phyloP scores from a whole-genome alignment of 53 echinoderm and acorn worm genomes.

The Apostichopus leukothele region DNA sequence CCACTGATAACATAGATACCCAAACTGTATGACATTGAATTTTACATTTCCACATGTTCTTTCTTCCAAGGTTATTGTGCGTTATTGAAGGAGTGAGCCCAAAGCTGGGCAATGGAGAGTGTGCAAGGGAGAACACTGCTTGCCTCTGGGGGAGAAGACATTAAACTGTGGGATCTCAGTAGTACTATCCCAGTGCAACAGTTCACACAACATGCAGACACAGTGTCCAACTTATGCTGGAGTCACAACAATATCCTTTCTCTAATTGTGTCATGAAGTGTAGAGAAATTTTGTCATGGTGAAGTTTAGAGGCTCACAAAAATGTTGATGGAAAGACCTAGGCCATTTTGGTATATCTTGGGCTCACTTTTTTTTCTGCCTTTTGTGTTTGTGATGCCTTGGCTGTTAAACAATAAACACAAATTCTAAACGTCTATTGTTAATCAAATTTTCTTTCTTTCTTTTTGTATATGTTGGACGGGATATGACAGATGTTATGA shows the following conservation, averaged over 20 bases:
- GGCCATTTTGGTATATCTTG: not conserved
- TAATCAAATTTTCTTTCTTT: too few species aligned
- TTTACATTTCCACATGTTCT: not conserved
- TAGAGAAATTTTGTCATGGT: too few species aligned
- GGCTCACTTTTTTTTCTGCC: not conserved
- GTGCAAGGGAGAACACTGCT: conserved; percentile 56
- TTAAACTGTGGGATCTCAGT: conserved; percentile 86
- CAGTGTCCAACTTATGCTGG: conserved; percentile 79
- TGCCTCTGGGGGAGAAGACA: conserved; percentile 89
- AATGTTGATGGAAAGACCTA: too few species aligned
- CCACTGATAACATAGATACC: too few species aligned
- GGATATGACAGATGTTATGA: too few species aligned
- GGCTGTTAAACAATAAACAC: too few species aligned
- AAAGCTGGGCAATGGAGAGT: not conserved
- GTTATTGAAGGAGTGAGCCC: not conserved
- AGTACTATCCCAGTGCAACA: conserved; percentile 65
- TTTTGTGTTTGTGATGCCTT: not conserved
- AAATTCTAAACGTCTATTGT: too few species aligned
- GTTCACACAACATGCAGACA: conserved; percentile 72
- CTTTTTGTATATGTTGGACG: too few species aligned
- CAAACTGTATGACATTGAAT: not conserved
- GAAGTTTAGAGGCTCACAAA: too few species aligned
- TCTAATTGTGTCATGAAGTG: not conserved
- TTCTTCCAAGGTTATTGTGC: not conserved
- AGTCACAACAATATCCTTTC: conserved; percentile 99